Evolutionary conservation across 2,888 invertebrate genomes (phyloP), one percentile per base, ranked within the genome.

Genomic region (Epirrita christyi): DNA sequence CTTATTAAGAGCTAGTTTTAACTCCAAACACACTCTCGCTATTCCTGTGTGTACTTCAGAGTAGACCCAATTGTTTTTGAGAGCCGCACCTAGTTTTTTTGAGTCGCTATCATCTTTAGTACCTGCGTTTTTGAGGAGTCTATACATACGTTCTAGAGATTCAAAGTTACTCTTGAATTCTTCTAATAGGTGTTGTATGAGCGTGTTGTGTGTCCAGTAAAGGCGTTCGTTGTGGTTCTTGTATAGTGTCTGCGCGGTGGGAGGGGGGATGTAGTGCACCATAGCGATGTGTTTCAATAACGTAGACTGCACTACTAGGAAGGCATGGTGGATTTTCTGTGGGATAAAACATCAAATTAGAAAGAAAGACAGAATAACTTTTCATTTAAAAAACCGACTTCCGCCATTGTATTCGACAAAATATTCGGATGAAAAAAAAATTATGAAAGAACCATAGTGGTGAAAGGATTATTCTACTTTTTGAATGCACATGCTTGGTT

Each of bases 241-340:
- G 73, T 86, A 88, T 0, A 82, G 37, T 2, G 73, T 78, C 7
- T 74, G 78, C 0, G 76, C 71, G 0, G 80, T 76, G 0, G 53
- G 28, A 0, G 81, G 61, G 0, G 83, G 87, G 1, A 82, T 70
- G 49, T 71, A 83, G 52, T 92, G 92, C 0, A 80, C 84, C 78
- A 92, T 77, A 0, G 92, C 91, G 0, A 92, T 72, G 57, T 88
- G 85, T 59, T 91, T 92, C 0, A 92, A 64, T 0, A 92, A 61
- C 0, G 87, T 84, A 0, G 92, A 92, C 50, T 92, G 92, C 0
- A 92, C 83, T 0, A 92, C 89, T 14, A 92, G 67, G 63, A 86
- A 92, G 0, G 88, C 86, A 72, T 92, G 90, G 57, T 92, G 91
- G 37, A 92, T 87, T 86, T 87, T 87, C 92, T 92, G 86, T 0